Evolutionary conservation across 1,140 invertebrate genomes (phyloP).

Genomic region (Drosophila murphyi): DNA sequence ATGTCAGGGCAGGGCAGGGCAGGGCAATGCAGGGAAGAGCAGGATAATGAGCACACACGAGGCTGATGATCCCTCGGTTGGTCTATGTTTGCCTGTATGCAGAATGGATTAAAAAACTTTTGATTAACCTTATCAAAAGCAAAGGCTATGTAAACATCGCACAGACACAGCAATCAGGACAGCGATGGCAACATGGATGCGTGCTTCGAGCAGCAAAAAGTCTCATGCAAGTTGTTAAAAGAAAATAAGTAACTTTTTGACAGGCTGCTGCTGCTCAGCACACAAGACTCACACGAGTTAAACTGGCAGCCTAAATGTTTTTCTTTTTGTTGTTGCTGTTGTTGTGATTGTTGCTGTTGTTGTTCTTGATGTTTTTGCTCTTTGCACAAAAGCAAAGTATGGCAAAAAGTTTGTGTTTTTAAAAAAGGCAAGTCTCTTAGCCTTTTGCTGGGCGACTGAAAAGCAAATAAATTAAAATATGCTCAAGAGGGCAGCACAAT

Average conservation of each 20-base stretch:
- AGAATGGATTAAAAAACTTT: constrained; percentile 84
- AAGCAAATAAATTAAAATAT: constrained; percentile 80
- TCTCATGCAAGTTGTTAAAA: constrained; percentile 81
- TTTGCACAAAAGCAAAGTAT: constrained; percentile 70
- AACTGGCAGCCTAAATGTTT: constrained; percentile 56
- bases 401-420: constrained; percentile 72
- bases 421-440: constrained; percentile 73
- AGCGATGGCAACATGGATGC: constrained; percentile 17
- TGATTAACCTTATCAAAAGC: constrained; percentile 84
- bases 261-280: constrained; percentile 62
- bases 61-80: constrained; percentile 58
- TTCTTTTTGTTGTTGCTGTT: constrained; percentile 44
- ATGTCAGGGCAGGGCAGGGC: constrained; percentile 45
- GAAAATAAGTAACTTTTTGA: constrained; percentile 83
- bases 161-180: constrained; percentile 71
- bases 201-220: constrained; percentile 52
- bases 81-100: constrained; percentile 79
- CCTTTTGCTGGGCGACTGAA: constrained; percentile 51
- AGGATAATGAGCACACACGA: constrained; percentile 79
- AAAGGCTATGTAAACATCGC: constrained; percentile 78
- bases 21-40: constrained; percentile 27
- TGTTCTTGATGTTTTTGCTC: constrained; percentile 48
- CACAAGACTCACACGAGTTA: constrained; percentile 50
- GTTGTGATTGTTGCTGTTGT: constrained; percentile 14
- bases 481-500: constrained; percentile 57